phyloP scores from a whole-genome alignment of 2,797 vertebrate species.

The Pangasius mekongensis region DNA sequence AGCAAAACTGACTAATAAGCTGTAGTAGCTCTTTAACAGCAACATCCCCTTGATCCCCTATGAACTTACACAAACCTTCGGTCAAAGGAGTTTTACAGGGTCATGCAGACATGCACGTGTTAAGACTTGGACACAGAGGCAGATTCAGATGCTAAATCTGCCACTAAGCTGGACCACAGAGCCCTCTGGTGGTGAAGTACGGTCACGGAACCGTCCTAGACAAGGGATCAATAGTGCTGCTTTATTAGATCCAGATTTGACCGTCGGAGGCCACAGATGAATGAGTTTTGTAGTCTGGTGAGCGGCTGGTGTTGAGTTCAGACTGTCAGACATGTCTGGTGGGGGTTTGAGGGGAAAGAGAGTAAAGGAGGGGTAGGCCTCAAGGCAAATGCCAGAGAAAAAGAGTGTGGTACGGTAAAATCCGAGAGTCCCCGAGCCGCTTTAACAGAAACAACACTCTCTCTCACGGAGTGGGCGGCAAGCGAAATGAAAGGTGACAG shows the following conservation, averaged over 20 bases:
- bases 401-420: constrained; percentile 75
- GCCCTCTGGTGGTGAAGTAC: constrained; percentile 74
- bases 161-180: constrained; percentile 70
- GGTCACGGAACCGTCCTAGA: constrained; percentile 48
- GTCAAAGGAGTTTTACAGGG: background rate
- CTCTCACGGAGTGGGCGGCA: constrained; percentile 75
- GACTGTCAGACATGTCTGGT: constrained; percentile 83
- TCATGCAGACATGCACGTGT: background rate
- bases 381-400: constrained; percentile 79
- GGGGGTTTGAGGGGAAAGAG: constrained; percentile 66
- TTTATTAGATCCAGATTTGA: constrained; percentile 88
- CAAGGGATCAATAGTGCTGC: constrained; percentile 76
- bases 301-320: constrained; percentile 81
- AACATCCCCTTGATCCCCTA: background rate
- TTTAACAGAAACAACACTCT: constrained; percentile 76
- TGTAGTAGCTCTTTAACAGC: background rate
- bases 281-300: constrained; percentile 86
- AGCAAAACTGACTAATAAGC: background rate
- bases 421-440: constrained; percentile 73
- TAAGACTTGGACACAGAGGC: background rate
- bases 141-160: background rate
- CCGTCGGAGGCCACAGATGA: constrained; percentile 83
- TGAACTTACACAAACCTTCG: constrained; percentile 12
- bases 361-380: constrained; percentile 66
- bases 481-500: constrained; percentile 81